Evolutionary conservation across 2,888 invertebrate species (phyloP).

Genomic region (Acheta domesticus): DNA sequence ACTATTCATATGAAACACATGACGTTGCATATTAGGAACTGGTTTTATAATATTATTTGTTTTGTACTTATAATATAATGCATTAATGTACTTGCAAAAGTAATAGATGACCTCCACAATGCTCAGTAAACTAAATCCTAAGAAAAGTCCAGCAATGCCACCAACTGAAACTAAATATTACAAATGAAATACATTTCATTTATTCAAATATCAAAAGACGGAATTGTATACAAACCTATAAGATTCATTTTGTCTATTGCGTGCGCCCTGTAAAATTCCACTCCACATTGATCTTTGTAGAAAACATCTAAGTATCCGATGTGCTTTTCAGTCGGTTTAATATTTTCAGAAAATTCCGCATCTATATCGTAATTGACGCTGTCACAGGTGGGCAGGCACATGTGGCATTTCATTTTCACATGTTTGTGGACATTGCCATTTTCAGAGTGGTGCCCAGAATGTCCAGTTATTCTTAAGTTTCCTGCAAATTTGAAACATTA

Average conservation of each 20-base stretch:
- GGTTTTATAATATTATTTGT: too few species aligned
- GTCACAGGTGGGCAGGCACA: not conserved
- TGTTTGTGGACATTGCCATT: too few species aligned
- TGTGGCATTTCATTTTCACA: too few species aligned
- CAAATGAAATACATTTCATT: too few species aligned
- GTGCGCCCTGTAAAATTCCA: not conserved
- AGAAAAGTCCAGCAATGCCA: conserved; percentile 57
- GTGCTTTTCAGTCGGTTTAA: not conserved
- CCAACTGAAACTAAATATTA: conserved; percentile 55
- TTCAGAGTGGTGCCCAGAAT: too few species aligned
- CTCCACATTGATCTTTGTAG: not conserved
- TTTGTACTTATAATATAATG: too few species aligned
- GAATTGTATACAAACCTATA: not conserved
- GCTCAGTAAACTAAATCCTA: conserved; percentile 72
- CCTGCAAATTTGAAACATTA: too few species aligned
- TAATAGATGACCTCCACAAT: conserved; percentile 75
- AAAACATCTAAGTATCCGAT: not conserved
- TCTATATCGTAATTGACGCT: not conserved
- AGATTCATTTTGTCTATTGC: not conserved
- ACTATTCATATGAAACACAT: too few species aligned
- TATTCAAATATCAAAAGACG: too few species aligned
- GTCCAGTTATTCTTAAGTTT: too few species aligned
- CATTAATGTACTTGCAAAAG: conserved; percentile 47
- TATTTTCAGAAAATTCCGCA: not conserved
- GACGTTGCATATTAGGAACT: too few species aligned